Conservation (phyloP, 2,113 vertebrate genomes). For the Anguilla rostrata region DNA sequence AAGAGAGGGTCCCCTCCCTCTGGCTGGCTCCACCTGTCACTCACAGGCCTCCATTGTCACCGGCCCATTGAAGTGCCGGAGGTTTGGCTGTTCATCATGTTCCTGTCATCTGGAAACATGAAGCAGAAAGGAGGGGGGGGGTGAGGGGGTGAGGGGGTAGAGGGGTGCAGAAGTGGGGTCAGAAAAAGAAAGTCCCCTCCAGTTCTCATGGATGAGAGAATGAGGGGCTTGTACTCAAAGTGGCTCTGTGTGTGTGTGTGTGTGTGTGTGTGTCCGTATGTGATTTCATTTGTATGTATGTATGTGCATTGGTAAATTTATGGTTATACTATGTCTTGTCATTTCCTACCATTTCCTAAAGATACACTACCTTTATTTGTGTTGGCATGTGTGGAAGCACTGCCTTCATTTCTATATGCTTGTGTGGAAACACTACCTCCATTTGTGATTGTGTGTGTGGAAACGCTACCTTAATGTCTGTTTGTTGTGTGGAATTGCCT, state of each 20-base stretch:
- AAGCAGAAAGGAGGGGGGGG: constrained; percentile 46
- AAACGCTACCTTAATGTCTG: too few relatives aligned
- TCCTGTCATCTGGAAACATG: constrained; percentile 64
- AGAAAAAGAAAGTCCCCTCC: constrained; percentile 52
- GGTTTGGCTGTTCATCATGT: constrained; percentile 62
- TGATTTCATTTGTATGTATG: not conserved
- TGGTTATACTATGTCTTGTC: too few relatives aligned
- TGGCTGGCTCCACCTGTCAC: constrained; percentile 57
- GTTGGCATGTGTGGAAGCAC: too few relatives aligned
- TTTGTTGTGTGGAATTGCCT: too few relatives aligned
- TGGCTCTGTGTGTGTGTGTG: constrained; percentile 33
- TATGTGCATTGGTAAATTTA: too few relatives aligned
- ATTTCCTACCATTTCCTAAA: too few relatives aligned
- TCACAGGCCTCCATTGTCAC: constrained; percentile 66
- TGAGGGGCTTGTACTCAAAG: constrained; percentile 61
- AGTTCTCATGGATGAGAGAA: constrained; percentile 70
- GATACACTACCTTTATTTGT: too few relatives aligned
- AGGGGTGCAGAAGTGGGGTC: constrained; percentile 7
- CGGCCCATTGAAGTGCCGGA: constrained; percentile 46
- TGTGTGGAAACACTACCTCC: too few relatives aligned
- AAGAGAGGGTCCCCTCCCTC: constrained; percentile 29
- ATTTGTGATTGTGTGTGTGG: too few relatives aligned
- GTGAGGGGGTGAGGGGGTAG: constrained; percentile 33
- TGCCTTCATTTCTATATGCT: too few relatives aligned
- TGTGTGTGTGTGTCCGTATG: not conserved